These are phyloP conservation scores for Aldabrachelys gigantea DNA, from an alignment of 2,113 vertebrate species.

Conservation along the genomic window DNA sequence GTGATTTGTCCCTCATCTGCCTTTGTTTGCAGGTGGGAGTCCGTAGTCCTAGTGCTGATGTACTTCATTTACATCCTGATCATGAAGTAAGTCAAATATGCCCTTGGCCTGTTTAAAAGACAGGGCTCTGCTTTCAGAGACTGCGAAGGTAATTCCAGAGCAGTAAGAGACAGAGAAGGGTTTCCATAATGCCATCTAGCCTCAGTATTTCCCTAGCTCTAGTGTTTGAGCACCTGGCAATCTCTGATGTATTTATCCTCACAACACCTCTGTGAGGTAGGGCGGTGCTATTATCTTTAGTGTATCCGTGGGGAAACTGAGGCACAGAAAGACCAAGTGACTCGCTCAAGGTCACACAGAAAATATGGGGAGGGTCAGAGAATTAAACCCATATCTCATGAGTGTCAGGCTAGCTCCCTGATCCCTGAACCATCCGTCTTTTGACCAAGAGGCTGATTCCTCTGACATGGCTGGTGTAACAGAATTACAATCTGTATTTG, in stretches of 20 bases:
- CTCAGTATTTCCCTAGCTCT: background rate
- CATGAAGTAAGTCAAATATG: conserved; percentile 92
- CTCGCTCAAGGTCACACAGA: background rate
- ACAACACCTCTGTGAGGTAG: background rate
- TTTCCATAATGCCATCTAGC: background rate
- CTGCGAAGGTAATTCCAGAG: background rate
- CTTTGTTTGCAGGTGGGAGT: conserved; percentile 91
- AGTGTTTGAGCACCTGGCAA: background rate
- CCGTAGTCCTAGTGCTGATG: conserved; percentile 92
- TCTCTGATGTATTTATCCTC: background rate
- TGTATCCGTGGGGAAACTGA: background rate
- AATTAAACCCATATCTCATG: fast-evolving
- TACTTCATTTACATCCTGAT: conserved; percentile 96
- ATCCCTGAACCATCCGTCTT: background rate
- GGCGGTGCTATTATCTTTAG: background rate
- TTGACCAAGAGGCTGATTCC: background rate
- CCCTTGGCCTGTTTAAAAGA: background rate
- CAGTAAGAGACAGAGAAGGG: background rate
- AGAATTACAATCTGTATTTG: background rate
- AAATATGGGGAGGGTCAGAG: background rate
- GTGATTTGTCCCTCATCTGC: background rate
- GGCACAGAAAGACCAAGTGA: background rate
- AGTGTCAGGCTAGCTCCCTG: background rate
- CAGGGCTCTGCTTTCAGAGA: background rate
- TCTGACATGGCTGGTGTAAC: background rate